Evolutionary conservation across 2,113 vertebrate species (phyloP), one percentile per base, ranked within the genome.

Genomic region (Caracal caracal): DNA sequence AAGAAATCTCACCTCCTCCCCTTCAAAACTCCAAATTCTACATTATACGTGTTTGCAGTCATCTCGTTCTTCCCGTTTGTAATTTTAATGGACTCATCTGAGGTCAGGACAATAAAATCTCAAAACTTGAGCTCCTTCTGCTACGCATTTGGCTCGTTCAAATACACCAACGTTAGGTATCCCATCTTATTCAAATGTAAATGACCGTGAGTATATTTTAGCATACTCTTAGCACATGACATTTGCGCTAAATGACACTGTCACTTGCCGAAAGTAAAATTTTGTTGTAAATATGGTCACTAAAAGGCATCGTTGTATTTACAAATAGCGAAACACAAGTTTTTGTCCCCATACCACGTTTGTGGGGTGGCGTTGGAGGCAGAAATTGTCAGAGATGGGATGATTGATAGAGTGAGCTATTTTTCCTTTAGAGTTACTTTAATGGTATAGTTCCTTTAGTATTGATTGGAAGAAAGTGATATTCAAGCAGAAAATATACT

Each of bases 371-470:
- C 24, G 16, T 88, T 84, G 43, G 59, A 92, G 37, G 37, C 22
- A 89, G 53, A 86, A 86, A 80, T 87, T 65, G 30, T 94, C 33
- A 96, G 59, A 91, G 12, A 76, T 65, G 49, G 11, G n/a, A 70
- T 75, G 49, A 91, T 76, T 47, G 88, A 17, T 49, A 85, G 11
- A 43, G 22, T 51, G 33, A 81, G 16, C 37, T 94, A 11, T 73
- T 95, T 83, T 88, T 88, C 79, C 28, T 90, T 94, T 73, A 85
- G 6, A 76, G n/a, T 93, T 93, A 88, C 24, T 70, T 91, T 76
- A 90, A 9, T 65, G 49, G 49, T 84, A 22, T 37, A 76, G 17
- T 61, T 88, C 65, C 30, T 78, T 88, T 76, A 73, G 11, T 70
- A 40, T 43, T 90, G n/a, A 93, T 93, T 63, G 53, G 40, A 70